Base-by-base conservation (phyloP, 2,797 vertebrate genomes). In the Morus bassanus region DNA sequence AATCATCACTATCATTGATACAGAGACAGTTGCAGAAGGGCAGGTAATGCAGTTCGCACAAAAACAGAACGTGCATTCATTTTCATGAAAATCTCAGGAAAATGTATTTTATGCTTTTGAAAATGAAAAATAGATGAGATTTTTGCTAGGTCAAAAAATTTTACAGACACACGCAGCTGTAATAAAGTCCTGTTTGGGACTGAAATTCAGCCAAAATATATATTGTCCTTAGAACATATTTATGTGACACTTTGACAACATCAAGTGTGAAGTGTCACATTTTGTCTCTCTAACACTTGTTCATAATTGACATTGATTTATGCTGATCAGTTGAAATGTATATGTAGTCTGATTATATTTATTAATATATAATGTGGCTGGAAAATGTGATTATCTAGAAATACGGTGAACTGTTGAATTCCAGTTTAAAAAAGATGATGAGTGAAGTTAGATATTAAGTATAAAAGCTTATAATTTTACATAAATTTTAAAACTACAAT, bases 1-100 rank as follows among this genome's bases (percentile, higher is more conserved):
- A 0, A 98, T 99, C 69, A 98, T 99, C 97, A 99, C 99, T 53
- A 98, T 99, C 92, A 99, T 99, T n/a, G 99, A 99, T 95, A 99
- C 98, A 0, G 98, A 99, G 81, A 98, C 97, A 1, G 99, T 99
- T 54, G 99, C 98, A 9, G 99, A 99, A 93, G 99, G 99, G 77
- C 99, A 99, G 99, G 99, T 99, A 97, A 95, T 84, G 7, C 4
- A 45, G 33, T 13, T 65, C 5, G 16, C 75, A 8, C 67, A 5
- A 65, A 50, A n/a, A 27, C n/a, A 60, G 2, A 6, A 0, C 5
- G 6, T 22, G 27, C 27, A 0, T 79, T 76, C 6, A 1, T 1
- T n/a, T 27, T 45, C 43, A 4, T 6, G 9, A 7, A 27, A 10
- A 2, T 3, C 48, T 10, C 54, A 4, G 77, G 6, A 19, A 54